Evolutionary conservation across 2,113 vertebrate genomes (phyloP).

Genomic region (Patagioenas fasciata): DNA sequence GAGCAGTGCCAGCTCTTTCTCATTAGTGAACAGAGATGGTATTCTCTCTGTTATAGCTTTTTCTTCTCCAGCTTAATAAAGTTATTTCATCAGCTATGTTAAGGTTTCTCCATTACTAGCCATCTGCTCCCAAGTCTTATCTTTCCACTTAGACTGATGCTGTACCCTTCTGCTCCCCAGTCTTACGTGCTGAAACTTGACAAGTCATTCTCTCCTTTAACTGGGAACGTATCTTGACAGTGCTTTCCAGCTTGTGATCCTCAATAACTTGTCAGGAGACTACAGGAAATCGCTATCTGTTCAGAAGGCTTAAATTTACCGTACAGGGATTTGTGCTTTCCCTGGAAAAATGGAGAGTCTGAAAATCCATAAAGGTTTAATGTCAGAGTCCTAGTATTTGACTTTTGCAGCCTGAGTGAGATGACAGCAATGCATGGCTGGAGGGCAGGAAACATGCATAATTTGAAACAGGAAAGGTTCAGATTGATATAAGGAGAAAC

Average conservation of each 20-base stretch:
- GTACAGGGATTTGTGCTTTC: not conserved
- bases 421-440: not conserved
- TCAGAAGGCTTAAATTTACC: not conserved
- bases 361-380: not conserved
- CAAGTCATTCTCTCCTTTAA: not conserved
- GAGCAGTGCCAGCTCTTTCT: not conserved
- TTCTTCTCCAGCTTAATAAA: not conserved
- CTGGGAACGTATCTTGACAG: not conserved
- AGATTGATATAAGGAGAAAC: not conserved
- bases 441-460: not conserved
- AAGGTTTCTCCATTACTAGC: not conserved
- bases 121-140: not conserved
- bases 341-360: not conserved
- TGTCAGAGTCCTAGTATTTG: not conserved
- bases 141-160: not conserved
- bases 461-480: not conserved
- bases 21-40: not conserved
- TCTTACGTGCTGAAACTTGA: not conserved
- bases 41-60: not conserved
- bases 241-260: not conserved
- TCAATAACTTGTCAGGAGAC: not conserved
- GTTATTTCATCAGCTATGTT: not conserved
- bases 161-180: not conserved
- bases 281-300: not conserved
- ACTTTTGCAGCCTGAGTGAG: not conserved